A percentile compares a stretch with the other conserved stretches of the same genome.
phyloP scores from a whole-genome alignment of 2,113 vertebrate species.

The Cromileptes altivelis region DNA sequence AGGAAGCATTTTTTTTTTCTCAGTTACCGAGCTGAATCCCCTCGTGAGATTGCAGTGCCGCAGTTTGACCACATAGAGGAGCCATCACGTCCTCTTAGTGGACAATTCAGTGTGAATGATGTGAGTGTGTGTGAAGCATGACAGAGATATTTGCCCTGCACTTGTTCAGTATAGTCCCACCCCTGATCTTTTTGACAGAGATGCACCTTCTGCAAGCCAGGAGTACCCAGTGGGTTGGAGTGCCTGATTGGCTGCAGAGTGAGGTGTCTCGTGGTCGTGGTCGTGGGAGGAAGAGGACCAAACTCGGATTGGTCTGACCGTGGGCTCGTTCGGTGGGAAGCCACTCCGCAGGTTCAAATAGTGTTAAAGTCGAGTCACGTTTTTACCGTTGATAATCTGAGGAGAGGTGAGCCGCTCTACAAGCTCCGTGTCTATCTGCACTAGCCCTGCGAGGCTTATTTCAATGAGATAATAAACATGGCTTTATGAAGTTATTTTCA shows the following conservation, averaged over 20 bases:
- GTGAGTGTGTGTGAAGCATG: constrained; percentile 13
- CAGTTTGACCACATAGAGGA: constrained; percentile 76
- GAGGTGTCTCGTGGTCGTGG: constrained; percentile 15
- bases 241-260: constrained; percentile 51
- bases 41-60: constrained; percentile 54
- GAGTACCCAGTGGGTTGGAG: constrained; percentile 29
- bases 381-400: background rate
- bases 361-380: constrained; percentile 8
- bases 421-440: constrained; percentile 70
- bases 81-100: constrained; percentile 36
- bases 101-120: background rate
- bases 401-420: constrained; percentile 19
- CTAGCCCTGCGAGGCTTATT: constrained; percentile 76
- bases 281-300: constrained; percentile 36
- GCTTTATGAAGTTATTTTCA: constrained; percentile 76
- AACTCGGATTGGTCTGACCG: constrained; percentile 28
- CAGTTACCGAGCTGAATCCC: constrained; percentile 20
- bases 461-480: constrained; percentile 66
- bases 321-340: constrained; percentile 22
- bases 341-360: constrained; percentile 3
- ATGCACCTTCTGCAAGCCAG: constrained; percentile 13
- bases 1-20: constrained; percentile 54
- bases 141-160: constrained; percentile 21
- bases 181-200: background rate
- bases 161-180: constrained; percentile 6